These are phyloP conservation scores for Trochalopteron elliotii DNA, from an alignment of 2,113 vertebrate genomes.

Conservation along the genomic window DNA sequence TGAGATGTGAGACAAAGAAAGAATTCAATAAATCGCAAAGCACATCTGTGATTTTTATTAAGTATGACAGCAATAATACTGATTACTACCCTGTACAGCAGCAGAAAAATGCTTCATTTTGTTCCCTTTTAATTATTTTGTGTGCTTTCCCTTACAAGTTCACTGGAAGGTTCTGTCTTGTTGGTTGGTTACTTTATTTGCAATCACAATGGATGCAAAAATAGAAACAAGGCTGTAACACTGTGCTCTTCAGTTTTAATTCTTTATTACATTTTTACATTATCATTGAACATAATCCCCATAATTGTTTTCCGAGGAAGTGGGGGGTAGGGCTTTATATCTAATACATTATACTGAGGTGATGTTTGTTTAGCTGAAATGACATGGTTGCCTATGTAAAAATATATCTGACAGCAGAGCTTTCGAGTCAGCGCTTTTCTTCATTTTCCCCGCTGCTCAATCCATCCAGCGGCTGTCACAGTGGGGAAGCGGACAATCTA, in stretches of 20 bases:
- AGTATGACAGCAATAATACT: slow-evolving; percentile 72
- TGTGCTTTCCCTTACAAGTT: slow-evolving; percentile 69
- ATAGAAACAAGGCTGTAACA: slow-evolving; percentile 67
- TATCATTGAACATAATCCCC: slow-evolving; percentile 79
- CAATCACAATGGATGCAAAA: slow-evolving; percentile 69
- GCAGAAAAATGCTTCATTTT: slow-evolving; percentile 63
- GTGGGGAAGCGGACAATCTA: slow-evolving; percentile 99
- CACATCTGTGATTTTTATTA: slow-evolving; percentile 75
- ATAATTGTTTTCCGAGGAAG: slow-evolving; percentile 81
- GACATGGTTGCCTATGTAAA: slow-evolving; percentile 96
- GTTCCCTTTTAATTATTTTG: slow-evolving; percentile 76
- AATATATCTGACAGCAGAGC: slow-evolving; percentile 95
- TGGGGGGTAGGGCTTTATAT: slow-evolving; percentile 80
- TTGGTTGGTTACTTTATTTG: slow-evolving; percentile 73
- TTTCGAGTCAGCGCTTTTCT: slow-evolving; percentile 96
- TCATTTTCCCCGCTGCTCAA: slow-evolving; percentile 96
- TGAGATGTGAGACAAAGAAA: slow-evolving; percentile 74
- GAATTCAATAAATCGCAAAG: slow-evolving; percentile 68
- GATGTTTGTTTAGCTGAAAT: slow-evolving; percentile 90
- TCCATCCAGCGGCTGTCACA: slow-evolving; percentile 99
- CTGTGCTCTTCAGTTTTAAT: slow-evolving; percentile 78
- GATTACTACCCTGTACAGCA: slow-evolving; percentile 62
- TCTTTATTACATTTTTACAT: slow-evolving; percentile 81
- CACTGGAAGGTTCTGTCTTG: slow-evolving; percentile 66
- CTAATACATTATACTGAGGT: slow-evolving; percentile 81